Base-by-base conservation (phyloP, 1,140 invertebrate genomes). In the Lepidotrigona ventralis region DNA sequence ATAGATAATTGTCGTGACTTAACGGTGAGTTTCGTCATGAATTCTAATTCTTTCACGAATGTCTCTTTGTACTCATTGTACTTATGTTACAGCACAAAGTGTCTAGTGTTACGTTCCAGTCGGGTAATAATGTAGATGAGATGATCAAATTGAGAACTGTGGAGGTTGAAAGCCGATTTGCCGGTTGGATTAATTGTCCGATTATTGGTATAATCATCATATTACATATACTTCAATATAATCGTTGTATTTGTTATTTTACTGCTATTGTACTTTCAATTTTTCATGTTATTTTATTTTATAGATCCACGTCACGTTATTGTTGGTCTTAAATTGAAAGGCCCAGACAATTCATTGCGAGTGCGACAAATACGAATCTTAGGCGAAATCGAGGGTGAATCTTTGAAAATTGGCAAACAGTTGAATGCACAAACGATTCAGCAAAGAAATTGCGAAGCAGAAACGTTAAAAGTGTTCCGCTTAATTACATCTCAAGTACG, bases 381-480 rank as follows among this genome's bases (percentile, higher is more conserved):
- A 21, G 96, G 96, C 3, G 94, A 95, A 77, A 91, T 95, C 2
- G 94, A 95, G 85, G 95, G 95, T 26, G 95, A 96, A 90, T 92
- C 93, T 0, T 83, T 95, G 39, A 94, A 94, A 92, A 81, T 95
- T 68, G 93, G 94, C 21, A 95, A 95, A 88, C 94, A 95, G 82
- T 90, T 95, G 56, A 95, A 90, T 86, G 93, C 95, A 0, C 85
- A 94, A 23, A 95, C 95, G n/a, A 96, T 98, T 54, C 96, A 98
- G 80, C 97, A 98, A 89, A 95, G 96, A 74, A 97, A 98, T 91
- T 98, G 98, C 90, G 98, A 99, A 94, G 95, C 96, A 21, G 98
- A 99, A 94, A 99, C 98, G 0, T 93, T 99, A 17, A 96, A 97
- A 90, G 98, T 99, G 0, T 99, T 99, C 92, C 95, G 98, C n/a